Base-by-base conservation (phyloP, 2,113 vertebrate genomes). In the Isichthys henryi region DNA sequence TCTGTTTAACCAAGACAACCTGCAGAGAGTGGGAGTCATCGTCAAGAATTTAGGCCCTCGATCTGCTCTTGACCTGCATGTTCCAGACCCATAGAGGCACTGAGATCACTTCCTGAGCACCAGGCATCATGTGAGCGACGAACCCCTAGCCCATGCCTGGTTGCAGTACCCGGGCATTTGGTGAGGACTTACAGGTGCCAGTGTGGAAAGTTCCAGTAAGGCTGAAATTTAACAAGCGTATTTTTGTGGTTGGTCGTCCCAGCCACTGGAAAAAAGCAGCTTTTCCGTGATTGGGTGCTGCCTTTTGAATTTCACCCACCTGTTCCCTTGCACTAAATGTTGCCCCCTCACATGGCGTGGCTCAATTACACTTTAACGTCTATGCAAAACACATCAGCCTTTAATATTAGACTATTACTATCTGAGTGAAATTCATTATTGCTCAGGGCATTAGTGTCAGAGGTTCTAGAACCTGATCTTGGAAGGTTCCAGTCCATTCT, bases 321-420 rank as follows among this genome's bases (percentile, higher is more conserved):
- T 43, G 87, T 35, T 43, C 35, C 87, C 74, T 27, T 8, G 49
- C 27, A 13, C 35, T 13, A 56, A 21, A 87, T 89, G 52, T 90
- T 62, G 52, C 13, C 66, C 86, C 46, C 87, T 56, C 88, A 86
- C 88, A 70, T 80, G 53, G 83, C 83, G 83, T 52, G 70, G 50
- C 90, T 88, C 19, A 88, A 80, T 5, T 3, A 89, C 62, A 58
- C 43, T 39, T 62, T 9, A 88, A 48, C 48, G 17, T 70, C 27
- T 6, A 48, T 92, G 88, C 89, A 88, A 89, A 92, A 86, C 23
- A 48, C 66, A 90, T 90, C 90, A 86, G 43, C 27, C 87, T 88
- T 90, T 88, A 62, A 49, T 88, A 90, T 89, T 89, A 66, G 56
- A 56, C 89, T 77, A 70, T 19, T 74, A 80, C n/a, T 90, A 87